Conservation (phyloP, 2,888 invertebrate species). For the Mamestra brassicae region DNA sequence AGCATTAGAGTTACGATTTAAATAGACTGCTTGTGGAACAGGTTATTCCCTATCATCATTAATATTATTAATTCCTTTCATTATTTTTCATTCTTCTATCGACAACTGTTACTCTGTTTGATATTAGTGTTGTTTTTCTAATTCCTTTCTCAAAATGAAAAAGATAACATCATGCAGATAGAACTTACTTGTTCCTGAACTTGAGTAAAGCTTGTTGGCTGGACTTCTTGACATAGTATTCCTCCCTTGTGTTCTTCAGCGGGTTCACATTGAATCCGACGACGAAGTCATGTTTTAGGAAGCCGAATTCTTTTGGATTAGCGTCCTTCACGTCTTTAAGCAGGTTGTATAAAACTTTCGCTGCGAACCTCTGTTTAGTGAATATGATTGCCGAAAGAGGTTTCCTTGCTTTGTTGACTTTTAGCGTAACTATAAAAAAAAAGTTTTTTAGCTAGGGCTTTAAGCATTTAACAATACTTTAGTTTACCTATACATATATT, state of each 20-base stretch:
- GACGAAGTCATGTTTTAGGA: constrained; percentile 93
- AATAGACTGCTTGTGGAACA: too few species aligned
- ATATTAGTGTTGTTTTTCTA: too few species aligned
- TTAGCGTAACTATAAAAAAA: constrained; percentile 69
- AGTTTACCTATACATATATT: background rate
- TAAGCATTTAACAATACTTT: background rate
- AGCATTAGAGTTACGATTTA: too few species aligned
- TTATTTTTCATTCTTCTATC: too few species aligned
- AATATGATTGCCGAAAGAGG: constrained; percentile 93
- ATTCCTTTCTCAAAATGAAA: too few species aligned
- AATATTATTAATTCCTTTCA: too few species aligned
- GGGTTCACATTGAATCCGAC: constrained; percentile 93
- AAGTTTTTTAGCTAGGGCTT: background rate
- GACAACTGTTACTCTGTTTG: too few species aligned
- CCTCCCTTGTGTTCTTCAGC: constrained; percentile 90
- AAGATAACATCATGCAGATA: background rate
- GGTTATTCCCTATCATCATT: too few species aligned
- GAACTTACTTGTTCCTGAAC: constrained; percentile 85
- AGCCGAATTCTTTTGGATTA: constrained; percentile 87
- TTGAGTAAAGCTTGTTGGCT: constrained; percentile 89
- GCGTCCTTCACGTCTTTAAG: constrained; percentile 88
- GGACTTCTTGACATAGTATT: constrained; percentile 88
- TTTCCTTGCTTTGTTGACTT: constrained; percentile 78
- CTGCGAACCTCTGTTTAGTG: constrained; percentile 93
- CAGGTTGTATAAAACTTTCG: constrained; percentile 94